Conservation (phyloP, 2,113 vertebrate genomes). For the Platysternon megacephalum region DNA sequence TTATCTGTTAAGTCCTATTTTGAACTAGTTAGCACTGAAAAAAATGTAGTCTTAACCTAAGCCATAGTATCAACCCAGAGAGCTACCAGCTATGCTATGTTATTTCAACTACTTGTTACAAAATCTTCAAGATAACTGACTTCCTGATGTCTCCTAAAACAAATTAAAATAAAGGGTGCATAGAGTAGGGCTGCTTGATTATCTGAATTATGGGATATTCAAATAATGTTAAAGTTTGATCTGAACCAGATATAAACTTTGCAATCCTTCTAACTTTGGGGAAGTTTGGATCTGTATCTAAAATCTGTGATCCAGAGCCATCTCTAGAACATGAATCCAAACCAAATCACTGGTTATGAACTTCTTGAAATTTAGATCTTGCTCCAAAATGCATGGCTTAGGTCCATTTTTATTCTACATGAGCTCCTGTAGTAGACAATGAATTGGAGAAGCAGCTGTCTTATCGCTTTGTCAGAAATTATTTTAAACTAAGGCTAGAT, state of each 20-base stretch:
- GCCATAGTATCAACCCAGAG: not conserved
- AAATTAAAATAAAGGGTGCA: not conserved
- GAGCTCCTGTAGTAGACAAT: not conserved
- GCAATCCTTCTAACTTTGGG: not conserved
- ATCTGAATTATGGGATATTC: not conserved
- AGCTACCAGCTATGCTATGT: not conserved
- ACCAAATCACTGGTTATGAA: not conserved
- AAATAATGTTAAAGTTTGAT: not conserved
- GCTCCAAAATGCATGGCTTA: not conserved
- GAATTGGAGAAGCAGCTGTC: not conserved
- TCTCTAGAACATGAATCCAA: not conserved
- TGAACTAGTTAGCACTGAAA: not conserved
- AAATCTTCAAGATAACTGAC: not conserved
- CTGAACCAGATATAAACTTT: not conserved
- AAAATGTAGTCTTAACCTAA: not conserved
- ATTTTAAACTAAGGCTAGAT: not conserved
- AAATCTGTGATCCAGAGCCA: not conserved
- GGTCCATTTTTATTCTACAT: not conserved
- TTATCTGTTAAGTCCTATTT: constrained; percentile 30
- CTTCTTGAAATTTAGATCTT: not conserved
- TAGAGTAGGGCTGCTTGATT: not conserved
- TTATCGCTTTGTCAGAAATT: not conserved
- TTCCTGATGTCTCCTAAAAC: not conserved
- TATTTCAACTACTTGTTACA: not conserved
- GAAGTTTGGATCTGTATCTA: not conserved